phyloP scores from a whole-genome alignment of 2,797 vertebrate species.

The Chrysocyon brachyurus region DNA sequence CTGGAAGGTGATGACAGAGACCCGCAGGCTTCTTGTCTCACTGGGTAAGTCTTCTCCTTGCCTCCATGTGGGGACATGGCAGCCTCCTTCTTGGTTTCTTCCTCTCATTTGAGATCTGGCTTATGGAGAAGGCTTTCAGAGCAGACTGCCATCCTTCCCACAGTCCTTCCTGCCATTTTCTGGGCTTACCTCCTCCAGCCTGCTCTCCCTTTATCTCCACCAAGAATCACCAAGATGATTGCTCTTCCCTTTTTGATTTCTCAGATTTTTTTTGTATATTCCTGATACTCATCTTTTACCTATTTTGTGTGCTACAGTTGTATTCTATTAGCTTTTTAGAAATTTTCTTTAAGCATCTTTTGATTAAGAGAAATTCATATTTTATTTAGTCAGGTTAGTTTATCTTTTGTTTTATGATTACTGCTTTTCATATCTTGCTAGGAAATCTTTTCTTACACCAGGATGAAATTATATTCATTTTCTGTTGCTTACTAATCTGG shows the following conservation, averaged over 20 bases:
- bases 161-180: accelerated
- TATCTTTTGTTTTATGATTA: not conserved
- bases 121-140: not conserved
- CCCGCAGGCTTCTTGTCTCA: not conserved
- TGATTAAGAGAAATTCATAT: not conserved
- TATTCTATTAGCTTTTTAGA: not conserved
- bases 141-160: accelerated
- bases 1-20: conserved; percentile 44
- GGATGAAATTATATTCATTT: not conserved
- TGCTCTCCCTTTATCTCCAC: not conserved
- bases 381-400: not conserved
- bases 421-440: not conserved
- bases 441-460: not conserved
- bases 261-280: not conserved
- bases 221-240: not conserved
- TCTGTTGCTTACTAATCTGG: not conserved
- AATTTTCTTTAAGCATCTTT: not conserved
- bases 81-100: not conserved
- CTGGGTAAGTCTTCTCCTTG: conserved; percentile 33
- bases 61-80: no score
- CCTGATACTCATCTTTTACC: not conserved
- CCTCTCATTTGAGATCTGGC: not conserved
- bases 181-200: not conserved
- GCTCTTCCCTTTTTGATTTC: not conserved
- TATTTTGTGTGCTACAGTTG: not conserved